These are phyloP conservation scores for Camponotus fellah DNA, from an alignment of 2,888 invertebrate species.

Conservation along the genomic window DNA sequence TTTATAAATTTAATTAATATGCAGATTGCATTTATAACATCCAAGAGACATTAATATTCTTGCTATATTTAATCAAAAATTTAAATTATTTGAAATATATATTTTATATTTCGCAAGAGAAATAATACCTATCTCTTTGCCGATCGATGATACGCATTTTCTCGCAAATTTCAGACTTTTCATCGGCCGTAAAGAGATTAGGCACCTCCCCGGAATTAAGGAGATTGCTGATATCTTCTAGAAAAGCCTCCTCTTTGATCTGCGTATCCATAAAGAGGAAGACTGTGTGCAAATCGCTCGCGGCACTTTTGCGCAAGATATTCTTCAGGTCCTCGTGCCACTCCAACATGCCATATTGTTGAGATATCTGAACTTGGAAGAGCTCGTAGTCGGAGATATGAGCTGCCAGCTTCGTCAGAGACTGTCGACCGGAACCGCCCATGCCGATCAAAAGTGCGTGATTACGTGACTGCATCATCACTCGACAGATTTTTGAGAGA, in stretches of 20 bases:
- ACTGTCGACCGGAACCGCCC: slow-evolving; percentile 97
- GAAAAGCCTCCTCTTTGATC: slow-evolving; percentile 97
- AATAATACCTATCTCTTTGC: slow-evolving; percentile 89
- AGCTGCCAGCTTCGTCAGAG: slow-evolving; percentile 94
- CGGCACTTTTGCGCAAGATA: slow-evolving; percentile 92
- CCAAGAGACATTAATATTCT: neutral
- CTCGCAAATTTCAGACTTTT: slow-evolving; percentile 96
- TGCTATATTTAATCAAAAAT: neutral
- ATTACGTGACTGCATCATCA: slow-evolving; percentile 96
- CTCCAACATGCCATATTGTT: slow-evolving; percentile 93
- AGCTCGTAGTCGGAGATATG: slow-evolving; percentile 97
- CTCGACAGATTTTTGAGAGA: slow-evolving; percentile 95
- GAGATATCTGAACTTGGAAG: slow-evolving; percentile 96
- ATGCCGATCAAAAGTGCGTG: slow-evolving; percentile 96
- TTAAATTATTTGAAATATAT: slow-evolving; percentile 7
- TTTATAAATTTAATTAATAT: slow-evolving; percentile 17
- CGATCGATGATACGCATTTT: slow-evolving; percentile 97
- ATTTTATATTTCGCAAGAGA: neutral
- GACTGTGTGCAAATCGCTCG: slow-evolving; percentile 94
- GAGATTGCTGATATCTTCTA: slow-evolving; percentile 97
- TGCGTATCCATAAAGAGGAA: slow-evolving; percentile 97
- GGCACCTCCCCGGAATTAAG: slow-evolving; percentile 97
- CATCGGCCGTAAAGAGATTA: slow-evolving; percentile 94
- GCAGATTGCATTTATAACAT: neutral
- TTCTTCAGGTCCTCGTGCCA: slow-evolving; percentile 97